Evolutionary conservation across 1,140 invertebrate species (phyloP), one percentile per base, ranked within the genome.

Genomic region (Danaus melanippus): DNA sequence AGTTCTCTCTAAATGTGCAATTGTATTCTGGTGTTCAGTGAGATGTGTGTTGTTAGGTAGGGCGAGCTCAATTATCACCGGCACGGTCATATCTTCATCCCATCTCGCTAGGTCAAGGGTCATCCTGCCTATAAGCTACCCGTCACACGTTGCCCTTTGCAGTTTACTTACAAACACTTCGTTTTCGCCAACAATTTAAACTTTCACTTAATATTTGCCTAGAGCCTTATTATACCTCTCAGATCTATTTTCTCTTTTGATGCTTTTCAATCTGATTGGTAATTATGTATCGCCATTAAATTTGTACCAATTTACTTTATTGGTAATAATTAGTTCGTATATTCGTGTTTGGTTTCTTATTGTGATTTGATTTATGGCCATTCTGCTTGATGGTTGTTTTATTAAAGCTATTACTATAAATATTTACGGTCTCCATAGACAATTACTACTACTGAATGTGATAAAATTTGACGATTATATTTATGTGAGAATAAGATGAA

Each of bases 131-230:
- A 67, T 62, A 62, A 60, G 67, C 67, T 70, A 71, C 65, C 71
- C 64, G 66, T 68, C 68, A 73, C 67, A 64, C 64, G 63, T 62
- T 59, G 58, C 62, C 62, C 53, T 65, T 55, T 58, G 52, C 59
- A 60, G 43, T 61, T 63, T 63, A 65, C 61, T 53, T 48, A 60
- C 60, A 60, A 67, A 64, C 59, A 62, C 66, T 59, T 57, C 60
- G 54, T 74, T 68, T 68, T 70, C 65, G 57, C 66, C 62, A 57
- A 64, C 64, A 67, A 66, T 67, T 66, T 64, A 59, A 67, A 75
- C 75, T 78, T 78, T 78, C 73, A 70, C 72, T 73, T 48, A 58
- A 62, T 57, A 55, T 67, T 63, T 66, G 64, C 60, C 58, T 67
- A 56, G 56, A 67, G 57, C 60, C 39, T 54, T 51, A 48, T 58